Base-by-base conservation (phyloP, 1,140 invertebrate genomes). In the Physella acuta region DNA sequence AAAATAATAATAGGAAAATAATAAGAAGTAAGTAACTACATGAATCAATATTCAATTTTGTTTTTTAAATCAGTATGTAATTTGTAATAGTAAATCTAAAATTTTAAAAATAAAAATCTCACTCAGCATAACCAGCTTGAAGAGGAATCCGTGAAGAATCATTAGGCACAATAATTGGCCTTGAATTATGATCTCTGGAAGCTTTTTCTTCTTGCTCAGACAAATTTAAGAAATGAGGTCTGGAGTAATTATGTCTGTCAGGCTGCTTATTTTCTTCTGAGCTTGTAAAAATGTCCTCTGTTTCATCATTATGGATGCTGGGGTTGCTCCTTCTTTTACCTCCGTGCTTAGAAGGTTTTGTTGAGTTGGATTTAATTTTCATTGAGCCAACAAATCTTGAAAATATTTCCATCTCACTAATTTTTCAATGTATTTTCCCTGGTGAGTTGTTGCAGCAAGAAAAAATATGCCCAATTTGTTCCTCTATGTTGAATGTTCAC, bases 121-220 rank as follows among this genome's bases (percentile, higher is more conserved):
- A 65, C 62, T 65, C 62, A 52, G 62, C 62, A 65, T 65, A 65
- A 20, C 62, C 62, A 24, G 62, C 62, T 65, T 34, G 30, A 49
- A 65, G 44, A 31, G 62, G 39, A 30, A 52, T 51, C 2, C 31
- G 17, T 4, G 20, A 30, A n/a, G 24, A 14, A 53, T 65, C 49
- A 24, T 53, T 65, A 33, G 62, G 30, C 2, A 33, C 30, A 52
- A 65, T 51, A 16, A 65, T 34, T 31, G 49, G 39, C 20, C 62
- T 26, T 33, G 30, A 30, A 2, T 31, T 2, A 65, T 65, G 62
- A 52, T 34, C 36, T 5, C 4, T 8, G 5, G 26, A 65, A 30
- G 2, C 20, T 1, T 65, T 34, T 44, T 65, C 62, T 31, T 65
- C 62, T n/a, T 65, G 39, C 17, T 52, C 30, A 3, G 62, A 26